Base-by-base conservation (phyloP, 2,888 invertebrate species). In the Leucozona laternaria region DNA sequence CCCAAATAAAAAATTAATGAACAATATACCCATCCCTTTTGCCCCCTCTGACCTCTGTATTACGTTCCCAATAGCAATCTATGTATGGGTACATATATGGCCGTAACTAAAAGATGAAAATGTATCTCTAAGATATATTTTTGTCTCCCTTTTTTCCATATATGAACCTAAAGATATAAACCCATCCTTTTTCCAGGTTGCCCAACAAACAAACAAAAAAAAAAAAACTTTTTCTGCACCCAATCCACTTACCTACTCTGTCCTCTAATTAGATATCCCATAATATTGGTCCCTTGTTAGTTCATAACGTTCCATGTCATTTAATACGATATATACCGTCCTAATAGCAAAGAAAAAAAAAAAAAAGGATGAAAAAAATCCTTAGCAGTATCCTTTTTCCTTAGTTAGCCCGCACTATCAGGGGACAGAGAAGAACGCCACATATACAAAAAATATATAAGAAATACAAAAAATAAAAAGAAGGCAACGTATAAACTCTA, bases 201-300 rank as follows among this genome's bases (percentile, higher is more conserved):
- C 48, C 31, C 31, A 48, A 66, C 28, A 64, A 45, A 66, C 66
- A 48, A 53, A 57, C 66, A 40, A 72, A 71, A 48, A 58, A 57
- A 66, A 66, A 28, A 48, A 28, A 66, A 48, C 45, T 48, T 64
- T 28, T 64, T 55, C 55, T 55, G 11, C 45, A 71, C 50, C 53
- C 62, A 70, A 62, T 62, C 62, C 64, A 22, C 43, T 48, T 72
- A 57, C 72, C 79, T 50, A 79, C 81, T 37, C 28, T 58, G 66
- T 71, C 80, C 80, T 80, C 85, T 86, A 81, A 86, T 86, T 86
- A 86, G 85, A 77, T 75, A 73, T 71, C 62, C 75, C 81, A 77
- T 68, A 71, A 81, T 86, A 81, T 86, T 81, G 81, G 85, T 86
- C 85, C 81, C 85, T 85, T 85, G 85, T 85, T 85, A 86, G 81